Evolutionary conservation across 2,888 invertebrate species (phyloP).

Genomic region (Hirtodrosophila histrioides): DNA sequence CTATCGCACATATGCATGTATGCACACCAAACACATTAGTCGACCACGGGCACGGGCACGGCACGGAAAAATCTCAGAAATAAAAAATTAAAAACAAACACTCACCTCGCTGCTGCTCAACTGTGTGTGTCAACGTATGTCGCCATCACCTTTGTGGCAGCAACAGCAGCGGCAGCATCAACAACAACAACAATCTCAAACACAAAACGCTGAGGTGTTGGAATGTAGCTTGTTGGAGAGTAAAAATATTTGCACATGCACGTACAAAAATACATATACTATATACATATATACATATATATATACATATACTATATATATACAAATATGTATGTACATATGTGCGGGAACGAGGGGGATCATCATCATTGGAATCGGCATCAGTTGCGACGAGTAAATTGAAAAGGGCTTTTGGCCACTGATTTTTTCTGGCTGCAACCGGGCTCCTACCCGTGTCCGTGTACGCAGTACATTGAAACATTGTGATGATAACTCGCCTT

Average conservation of each 20-base stretch:
- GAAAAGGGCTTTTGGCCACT: constrained; percentile 59
- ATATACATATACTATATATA: constrained; percentile 15
- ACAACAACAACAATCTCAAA: constrained; percentile 25
- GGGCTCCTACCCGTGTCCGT: constrained; percentile 20
- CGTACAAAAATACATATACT: constrained; percentile 22
- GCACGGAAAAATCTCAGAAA: constrained; percentile 52
- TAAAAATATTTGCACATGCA: constrained; percentile 61
- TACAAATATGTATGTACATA: background rate
- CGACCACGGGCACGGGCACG: constrained; percentile 17
- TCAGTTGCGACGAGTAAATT: constrained; percentile 52
- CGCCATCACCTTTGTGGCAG: constrained; percentile 58
- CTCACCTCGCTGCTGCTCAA: constrained; percentile 28
- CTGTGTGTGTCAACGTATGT: constrained; percentile 40
- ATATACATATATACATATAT: constrained; percentile 5
- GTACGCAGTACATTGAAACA: constrained; percentile 14
- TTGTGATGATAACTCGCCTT: constrained; percentile 39
- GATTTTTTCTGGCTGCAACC: constrained; percentile 14
- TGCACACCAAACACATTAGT: constrained; percentile 37
- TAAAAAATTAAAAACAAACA: constrained; percentile 73
- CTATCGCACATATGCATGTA: constrained; percentile 1
- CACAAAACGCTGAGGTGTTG: constrained; percentile 58
- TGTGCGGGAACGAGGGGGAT: constrained; percentile 2
- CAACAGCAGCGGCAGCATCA: constrained; percentile 16
- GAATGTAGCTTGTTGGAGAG: constrained; percentile 28
- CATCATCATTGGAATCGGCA: constrained; percentile 48